Percentiles rank a stretch among this genome's conserved stretches.
Conservation (phyloP, 1,140 invertebrate species). For the Ditylenchus dipsaci region DNA sequence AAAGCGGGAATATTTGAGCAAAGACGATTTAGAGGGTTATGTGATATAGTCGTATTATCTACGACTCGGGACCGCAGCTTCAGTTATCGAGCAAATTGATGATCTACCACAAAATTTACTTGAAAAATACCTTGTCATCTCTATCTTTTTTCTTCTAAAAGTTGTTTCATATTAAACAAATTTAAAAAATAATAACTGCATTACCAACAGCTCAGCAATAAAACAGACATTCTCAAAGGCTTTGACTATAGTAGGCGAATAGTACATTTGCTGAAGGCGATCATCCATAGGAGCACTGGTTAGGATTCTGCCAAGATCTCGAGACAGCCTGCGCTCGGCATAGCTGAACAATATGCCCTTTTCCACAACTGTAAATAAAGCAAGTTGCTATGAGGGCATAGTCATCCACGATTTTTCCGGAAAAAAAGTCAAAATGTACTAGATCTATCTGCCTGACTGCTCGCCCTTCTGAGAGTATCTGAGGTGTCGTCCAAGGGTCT, state of each 20-base stretch:
- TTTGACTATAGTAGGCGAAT: slow-evolving; percentile 52
- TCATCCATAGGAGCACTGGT: slow-evolving; percentile 43
- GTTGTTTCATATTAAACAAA: background rate
- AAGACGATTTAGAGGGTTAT: too few relatives aligned
- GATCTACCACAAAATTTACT: too few relatives aligned
- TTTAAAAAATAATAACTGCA: background rate
- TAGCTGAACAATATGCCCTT: background rate
- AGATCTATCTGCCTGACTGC: background rate
- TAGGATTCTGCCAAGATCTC: slow-evolving; percentile 29
- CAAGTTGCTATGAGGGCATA: too few relatives aligned
- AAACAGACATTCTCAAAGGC: slow-evolving; percentile 58
- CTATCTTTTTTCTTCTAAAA: slow-evolving; percentile 52
- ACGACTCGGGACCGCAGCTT: too few relatives aligned
- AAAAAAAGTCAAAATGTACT: too few relatives aligned
- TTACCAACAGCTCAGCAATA: slow-evolving; percentile 50
- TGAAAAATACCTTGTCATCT: slow-evolving; percentile 48
- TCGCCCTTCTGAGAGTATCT: background rate
- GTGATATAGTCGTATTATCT: too few relatives aligned
- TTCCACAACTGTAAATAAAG: background rate
- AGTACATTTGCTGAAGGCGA: slow-evolving; percentile 46
- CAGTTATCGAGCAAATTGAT: too few relatives aligned
- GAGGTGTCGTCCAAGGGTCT: slow-evolving; percentile 51
- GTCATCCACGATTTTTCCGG: too few relatives aligned
- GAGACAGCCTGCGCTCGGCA: slow-evolving; percentile 19
- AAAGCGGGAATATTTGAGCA: too few relatives aligned